A percentile compares a stretch with the other conserved stretches of the same genome.
phyloP scores from a whole-genome alignment of 2,888 invertebrate genomes.

The Chirona hameri region DNA sequence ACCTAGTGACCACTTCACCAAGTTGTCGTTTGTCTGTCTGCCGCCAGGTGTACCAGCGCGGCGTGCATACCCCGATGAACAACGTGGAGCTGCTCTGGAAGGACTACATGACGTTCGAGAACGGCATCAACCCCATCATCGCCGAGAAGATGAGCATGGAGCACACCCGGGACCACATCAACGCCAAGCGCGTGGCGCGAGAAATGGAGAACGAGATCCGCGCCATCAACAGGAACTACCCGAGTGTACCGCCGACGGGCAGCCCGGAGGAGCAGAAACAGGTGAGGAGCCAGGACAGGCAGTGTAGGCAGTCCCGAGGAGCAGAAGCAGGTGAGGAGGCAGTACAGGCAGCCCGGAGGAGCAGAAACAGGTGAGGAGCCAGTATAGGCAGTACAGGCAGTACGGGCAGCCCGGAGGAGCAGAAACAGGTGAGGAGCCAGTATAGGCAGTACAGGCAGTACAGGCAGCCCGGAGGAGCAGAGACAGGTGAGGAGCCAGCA shows the following conservation, averaged over 20 bases:
- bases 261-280: slow-evolving; percentile 88
- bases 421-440: slow-evolving; percentile 68
- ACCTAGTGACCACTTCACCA: not conserved
- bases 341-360: too few relatives aligned
- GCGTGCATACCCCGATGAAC: slow-evolving; percentile 92
- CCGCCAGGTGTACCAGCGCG: slow-evolving; percentile 81
- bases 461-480: too few relatives aligned
- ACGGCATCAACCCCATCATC: slow-evolving; percentile 79
- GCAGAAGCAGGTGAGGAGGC: too few relatives aligned
- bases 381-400: too few relatives aligned
- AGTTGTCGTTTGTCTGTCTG: not conserved
- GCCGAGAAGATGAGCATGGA: slow-evolving; percentile 98
- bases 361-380: too few relatives aligned
- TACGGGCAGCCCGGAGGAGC: slow-evolving; percentile 81
- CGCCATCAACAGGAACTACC: slow-evolving; percentile 90
- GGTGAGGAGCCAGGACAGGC: slow-evolving; percentile 51
- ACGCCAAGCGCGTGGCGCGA: slow-evolving; percentile 91
- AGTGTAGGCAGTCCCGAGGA: too few relatives aligned
- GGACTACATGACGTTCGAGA: slow-evolving; percentile 95
- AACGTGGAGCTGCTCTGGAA: slow-evolving; percentile 97
- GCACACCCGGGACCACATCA: slow-evolving; percentile 94
- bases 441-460: too few relatives aligned
- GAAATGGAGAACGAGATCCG: slow-evolving; percentile 92
- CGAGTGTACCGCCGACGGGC: slow-evolving; percentile 92
- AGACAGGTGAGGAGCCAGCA: too few relatives aligned